phyloP scores from a whole-genome alignment of 2,797 vertebrate species.

The Sarcophilus harrisii region DNA sequence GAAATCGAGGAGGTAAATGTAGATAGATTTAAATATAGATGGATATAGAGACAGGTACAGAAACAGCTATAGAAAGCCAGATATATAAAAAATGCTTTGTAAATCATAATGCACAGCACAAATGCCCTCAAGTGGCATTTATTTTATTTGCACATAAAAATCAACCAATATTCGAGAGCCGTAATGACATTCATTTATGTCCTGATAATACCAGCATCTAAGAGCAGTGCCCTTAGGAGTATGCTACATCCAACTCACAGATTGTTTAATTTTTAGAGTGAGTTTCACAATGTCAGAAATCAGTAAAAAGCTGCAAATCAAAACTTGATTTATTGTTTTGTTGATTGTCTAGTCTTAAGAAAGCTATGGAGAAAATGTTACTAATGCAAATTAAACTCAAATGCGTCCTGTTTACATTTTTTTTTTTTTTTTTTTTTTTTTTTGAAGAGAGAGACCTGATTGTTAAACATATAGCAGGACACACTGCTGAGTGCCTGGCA shows the following conservation, averaged over 20 bases:
- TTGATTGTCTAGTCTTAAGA: neutral
- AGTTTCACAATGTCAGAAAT: neutral
- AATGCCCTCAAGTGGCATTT: neutral
- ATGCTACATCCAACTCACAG: neutral
- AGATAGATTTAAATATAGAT: neutral
- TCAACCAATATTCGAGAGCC: neutral
- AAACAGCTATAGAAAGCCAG: neutral
- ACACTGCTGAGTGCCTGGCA: neutral
- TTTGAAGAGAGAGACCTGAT: neutral
- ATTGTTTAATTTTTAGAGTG: neutral
- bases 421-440: neutral
- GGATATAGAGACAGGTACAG: neutral
- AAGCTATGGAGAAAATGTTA: neutral
- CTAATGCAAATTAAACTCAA: neutral
- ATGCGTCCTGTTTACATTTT: neutral
- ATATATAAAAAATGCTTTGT: neutral
- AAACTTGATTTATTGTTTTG: neutral
- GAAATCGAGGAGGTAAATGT: neutral
- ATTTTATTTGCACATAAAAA: neutral
- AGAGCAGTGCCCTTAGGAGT: neutral
- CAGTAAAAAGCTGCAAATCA: neutral
- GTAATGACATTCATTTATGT: neutral
- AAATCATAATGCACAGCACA: neutral
- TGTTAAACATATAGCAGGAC: neutral
- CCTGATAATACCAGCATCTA: neutral